These are phyloP conservation scores for Channa striata DNA, from an alignment of 2,797 vertebrate species.

Conservation along the genomic window DNA sequence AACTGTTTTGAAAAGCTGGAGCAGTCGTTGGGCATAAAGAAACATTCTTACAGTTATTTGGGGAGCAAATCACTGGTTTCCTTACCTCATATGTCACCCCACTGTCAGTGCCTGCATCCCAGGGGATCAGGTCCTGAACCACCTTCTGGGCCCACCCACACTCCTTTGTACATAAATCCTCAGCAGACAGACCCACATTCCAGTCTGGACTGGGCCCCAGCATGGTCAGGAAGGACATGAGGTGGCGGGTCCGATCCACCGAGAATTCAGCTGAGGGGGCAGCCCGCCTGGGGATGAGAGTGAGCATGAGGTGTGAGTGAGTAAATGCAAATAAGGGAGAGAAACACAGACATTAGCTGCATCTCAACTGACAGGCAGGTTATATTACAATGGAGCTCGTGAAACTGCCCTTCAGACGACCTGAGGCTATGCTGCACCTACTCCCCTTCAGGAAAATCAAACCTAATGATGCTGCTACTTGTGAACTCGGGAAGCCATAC, in stretches of 20 bases:
- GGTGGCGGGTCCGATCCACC: slow-evolving; percentile 93
- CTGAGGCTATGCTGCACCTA: slow-evolving; percentile 23
- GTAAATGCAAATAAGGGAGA: not conserved
- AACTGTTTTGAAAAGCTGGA: not conserved
- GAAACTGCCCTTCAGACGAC: slow-evolving; percentile 17
- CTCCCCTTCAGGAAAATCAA: not conserved
- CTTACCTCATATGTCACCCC: slow-evolving; percentile 95
- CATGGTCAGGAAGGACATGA: slow-evolving; percentile 99
- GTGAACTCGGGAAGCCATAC: too few species aligned
- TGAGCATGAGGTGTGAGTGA: slow-evolving; percentile 11
- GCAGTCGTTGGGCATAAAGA: not conserved
- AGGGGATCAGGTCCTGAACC: slow-evolving; percentile 95
- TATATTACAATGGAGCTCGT: not conserved
- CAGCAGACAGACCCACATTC: slow-evolving; percentile 96
- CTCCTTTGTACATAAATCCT: slow-evolving; percentile 97
- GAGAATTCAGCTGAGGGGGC: slow-evolving; percentile 99
- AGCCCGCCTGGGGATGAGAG: slow-evolving; percentile 86
- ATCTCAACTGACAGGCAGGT: slow-evolving; percentile 5
- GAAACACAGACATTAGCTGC: slow-evolving; percentile 7
- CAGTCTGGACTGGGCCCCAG: slow-evolving; percentile 97
- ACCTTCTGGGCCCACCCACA: slow-evolving; percentile 97
- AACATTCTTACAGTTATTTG: too few species aligned
- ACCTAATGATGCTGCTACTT: too few species aligned
- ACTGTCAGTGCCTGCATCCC: slow-evolving; percentile 98
- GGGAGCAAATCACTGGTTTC: not conserved